Evolutionary conservation across 2,888 invertebrate species (phyloP), one percentile per base, ranked within the genome.

Genomic region (Seladonia tumulorum): DNA sequence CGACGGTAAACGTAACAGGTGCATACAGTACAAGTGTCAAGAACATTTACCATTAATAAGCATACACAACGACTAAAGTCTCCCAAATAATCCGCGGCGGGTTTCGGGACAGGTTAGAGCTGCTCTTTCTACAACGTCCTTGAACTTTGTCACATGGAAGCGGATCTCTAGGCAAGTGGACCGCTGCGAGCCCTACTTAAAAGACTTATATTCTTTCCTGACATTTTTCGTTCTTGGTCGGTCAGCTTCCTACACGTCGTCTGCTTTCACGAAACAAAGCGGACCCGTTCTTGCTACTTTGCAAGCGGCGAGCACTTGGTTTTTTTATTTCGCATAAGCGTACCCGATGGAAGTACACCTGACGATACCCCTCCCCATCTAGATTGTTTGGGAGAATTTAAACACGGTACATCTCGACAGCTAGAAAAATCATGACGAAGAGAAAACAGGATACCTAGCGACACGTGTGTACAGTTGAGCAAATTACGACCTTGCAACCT

Each of bases 1-100:
- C 92, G 93, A 91, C 92, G 92, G 92, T 94, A 94, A 93, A 94
- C 92, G 92, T 93, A 93, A 93, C 93, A 92, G 93, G 93, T 94
- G 94, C 92, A 92, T 91, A 92, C 86, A 87, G 93, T 93, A 93
- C 94, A 93, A 93, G 93, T 94, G 92, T 91, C 93, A 93, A 95
- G 94, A 94, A 94, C 94, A 94, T 92, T 91, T 93, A 93, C 94
- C 91, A 91, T 66, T 85, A 83, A 79, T 83, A 85, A 85, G 83
- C 79, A 83, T 76, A 85, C 18, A 83, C 63, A 76, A 85, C 71
- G 63, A 63, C 73, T 42, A 70, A 79, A 74, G 12, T 85, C 79
- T 85, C 85, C 83, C 85, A 85, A 79, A 79, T 85, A 85, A 83
- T 85, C 85, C 72, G 90, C 57, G 76, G 79, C 8, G 42, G n/a